A percentile compares a stretch with the other conserved stretches of the same genome.
Evolutionary conservation across 2,888 invertebrate species (phyloP).

Genomic region (Tipula helvola): DNA sequence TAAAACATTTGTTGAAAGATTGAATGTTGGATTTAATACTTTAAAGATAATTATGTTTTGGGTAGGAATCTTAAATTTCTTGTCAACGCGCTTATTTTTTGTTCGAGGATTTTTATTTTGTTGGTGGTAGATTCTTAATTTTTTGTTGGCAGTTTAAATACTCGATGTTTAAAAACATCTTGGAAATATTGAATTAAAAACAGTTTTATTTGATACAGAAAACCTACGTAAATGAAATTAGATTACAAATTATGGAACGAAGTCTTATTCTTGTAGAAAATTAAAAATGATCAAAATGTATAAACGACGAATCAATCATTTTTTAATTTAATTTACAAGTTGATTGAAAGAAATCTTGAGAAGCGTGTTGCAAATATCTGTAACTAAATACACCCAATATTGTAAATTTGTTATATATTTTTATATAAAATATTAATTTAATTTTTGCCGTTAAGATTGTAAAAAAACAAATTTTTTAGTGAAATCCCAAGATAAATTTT

Average conservation of each 20-base stretch:
- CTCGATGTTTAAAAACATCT: no score
- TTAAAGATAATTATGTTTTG: no score
- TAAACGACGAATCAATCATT: neutral
- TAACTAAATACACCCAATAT: neutral
- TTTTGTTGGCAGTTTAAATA: no score
- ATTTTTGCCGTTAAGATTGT: neutral
- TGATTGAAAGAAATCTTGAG: neutral
- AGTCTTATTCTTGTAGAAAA: neutral
- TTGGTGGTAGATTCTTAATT: no score
- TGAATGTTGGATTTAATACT: no score
- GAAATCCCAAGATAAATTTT: neutral
- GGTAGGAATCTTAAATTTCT: no score
- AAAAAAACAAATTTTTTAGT: neutral
- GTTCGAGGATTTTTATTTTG: no score
- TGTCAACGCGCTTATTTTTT: no score
- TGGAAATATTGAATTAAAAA: neutral
- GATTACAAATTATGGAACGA: no score
- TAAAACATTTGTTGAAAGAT: no score
- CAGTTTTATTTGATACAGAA: neutral
- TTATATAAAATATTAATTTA: neutral
- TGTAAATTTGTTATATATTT: neutral
- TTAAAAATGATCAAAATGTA: neutral
- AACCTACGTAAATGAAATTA: neutral
- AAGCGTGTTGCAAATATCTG: neutral
- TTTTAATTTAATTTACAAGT: neutral